Conservation (phyloP, 2,113 vertebrate genomes). For the Bos indicus region DNA sequence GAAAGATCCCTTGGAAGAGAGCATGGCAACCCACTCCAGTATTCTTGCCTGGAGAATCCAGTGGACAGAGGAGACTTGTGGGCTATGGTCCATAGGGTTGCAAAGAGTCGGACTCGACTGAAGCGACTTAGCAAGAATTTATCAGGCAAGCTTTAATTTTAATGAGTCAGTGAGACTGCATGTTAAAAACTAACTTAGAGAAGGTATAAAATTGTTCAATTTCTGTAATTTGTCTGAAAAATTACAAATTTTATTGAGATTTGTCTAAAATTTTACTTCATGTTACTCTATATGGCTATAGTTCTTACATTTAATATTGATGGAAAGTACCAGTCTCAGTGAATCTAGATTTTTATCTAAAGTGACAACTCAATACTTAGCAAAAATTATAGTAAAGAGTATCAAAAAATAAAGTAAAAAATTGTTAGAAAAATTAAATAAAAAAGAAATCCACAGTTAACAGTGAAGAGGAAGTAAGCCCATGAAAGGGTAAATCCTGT, state of each 20-base stretch:
- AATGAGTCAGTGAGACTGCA: neutral
- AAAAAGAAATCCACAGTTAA: neutral
- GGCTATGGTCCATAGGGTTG: fast-evolving
- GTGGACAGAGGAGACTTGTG: neutral
- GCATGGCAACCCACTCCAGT: neutral
- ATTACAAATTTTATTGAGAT: neutral
- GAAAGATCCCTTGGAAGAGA: neutral
- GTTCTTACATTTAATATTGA: neutral
- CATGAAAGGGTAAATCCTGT: neutral
- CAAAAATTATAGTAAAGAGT: neutral
- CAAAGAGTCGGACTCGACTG: neutral
- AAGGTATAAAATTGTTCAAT: neutral
- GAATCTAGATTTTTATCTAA: neutral
- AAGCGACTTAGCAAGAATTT: neutral
- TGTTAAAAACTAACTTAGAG: neutral
- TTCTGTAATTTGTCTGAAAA: neutral
- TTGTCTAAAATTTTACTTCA: neutral
- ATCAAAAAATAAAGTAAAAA: neutral
- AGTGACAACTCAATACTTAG: neutral
- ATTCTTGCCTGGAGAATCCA: neutral
- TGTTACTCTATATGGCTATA: neutral
- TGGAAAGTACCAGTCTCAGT: neutral
- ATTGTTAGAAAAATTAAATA: neutral
- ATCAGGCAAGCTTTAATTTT: neutral
- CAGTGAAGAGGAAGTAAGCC: neutral